phyloP scores from a whole-genome alignment of 2,888 invertebrate genomes.

The Lamproptera curius region DNA sequence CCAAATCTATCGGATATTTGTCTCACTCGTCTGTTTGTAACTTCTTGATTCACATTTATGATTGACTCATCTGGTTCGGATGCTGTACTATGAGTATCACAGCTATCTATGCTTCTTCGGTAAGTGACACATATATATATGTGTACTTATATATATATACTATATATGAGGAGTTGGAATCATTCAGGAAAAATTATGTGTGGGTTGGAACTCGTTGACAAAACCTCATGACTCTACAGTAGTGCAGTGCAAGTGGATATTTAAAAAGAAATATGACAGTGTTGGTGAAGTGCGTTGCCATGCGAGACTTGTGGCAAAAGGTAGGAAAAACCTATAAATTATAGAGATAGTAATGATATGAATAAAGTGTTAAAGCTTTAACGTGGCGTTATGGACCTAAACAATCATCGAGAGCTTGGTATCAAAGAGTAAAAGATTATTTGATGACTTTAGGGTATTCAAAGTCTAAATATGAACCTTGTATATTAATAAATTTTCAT shows the following conservation, averaged over 20 bases:
- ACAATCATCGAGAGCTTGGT: too few relatives aligned
- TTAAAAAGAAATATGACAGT: too few relatives aligned
- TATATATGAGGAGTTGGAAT: background rate
- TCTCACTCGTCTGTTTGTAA: too few relatives aligned
- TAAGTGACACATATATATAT: background rate
- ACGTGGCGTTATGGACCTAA: slow-evolving; percentile 11
- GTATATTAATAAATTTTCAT: background rate
- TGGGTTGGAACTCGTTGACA: background rate
- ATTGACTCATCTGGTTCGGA: too few relatives aligned
- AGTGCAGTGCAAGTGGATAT: too few relatives aligned
- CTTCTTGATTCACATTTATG: too few relatives aligned
- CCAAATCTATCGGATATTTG: too few relatives aligned
- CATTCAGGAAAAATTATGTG: background rate
- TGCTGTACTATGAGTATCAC: too few relatives aligned
- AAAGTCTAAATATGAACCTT: slow-evolving; percentile 1
- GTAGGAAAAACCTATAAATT: background rate
- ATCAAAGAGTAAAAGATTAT: too few relatives aligned
- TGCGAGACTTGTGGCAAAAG: background rate
- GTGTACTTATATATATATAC: background rate
- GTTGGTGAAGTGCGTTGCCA: too few relatives aligned
- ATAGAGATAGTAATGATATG: background rate
- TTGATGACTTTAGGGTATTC: too few relatives aligned
- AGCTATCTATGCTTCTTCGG: background rate
- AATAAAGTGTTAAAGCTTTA: background rate
- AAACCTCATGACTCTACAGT: background rate